Evolutionary conservation across 2,888 invertebrate genomes (phyloP), one percentile per base, ranked within the genome.

Genomic region (Cordilura impudica): DNA sequence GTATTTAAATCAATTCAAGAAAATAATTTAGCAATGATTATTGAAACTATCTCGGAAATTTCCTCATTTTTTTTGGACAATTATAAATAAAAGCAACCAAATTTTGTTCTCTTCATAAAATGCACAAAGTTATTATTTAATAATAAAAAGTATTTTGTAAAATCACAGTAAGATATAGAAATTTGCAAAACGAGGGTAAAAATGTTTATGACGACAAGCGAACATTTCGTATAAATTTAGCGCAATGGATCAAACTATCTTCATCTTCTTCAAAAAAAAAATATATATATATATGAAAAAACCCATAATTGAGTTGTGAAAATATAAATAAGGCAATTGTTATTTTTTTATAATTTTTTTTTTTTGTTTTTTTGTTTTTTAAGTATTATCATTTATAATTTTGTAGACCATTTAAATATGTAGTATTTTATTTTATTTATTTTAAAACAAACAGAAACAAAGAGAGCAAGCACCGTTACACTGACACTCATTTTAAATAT

Each of bases 111-210:
- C 43, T 58, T 39, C 35, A 77, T 77, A 77, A 81, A 81, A 81
- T 81, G 80, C 80, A 76, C 80, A 81, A 81, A 81, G 73, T 80
- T 60, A 16, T 39, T 65, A 63, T 49, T 39, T 35, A 18, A 16
- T 19, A n/a, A n/a, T 10, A 74, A 49, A 31, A 61, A 45, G 18
- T 54, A 75, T 61, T 54, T 29, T 56, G 43, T 12, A 56, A 56
- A 45, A n/a, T 35, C 47, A 69, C 54, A 45, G 56, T 31, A 61
- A 39, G 35, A 18, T 47, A 65, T 54, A 63, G 26, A 58, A 67
- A 56, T 35, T 8, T 10, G 8, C 18, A 14, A 35, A 18, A 16
- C 3, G 35, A 31, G 19, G 49, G n/a, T 49, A 18, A 26, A 19
- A 45, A 8, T 56, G 19, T 31, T 35, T 12, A 56, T 14, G 31